Conservation (phyloP, 2,113 vertebrate species). For the Aptenodytes patagonicus region DNA sequence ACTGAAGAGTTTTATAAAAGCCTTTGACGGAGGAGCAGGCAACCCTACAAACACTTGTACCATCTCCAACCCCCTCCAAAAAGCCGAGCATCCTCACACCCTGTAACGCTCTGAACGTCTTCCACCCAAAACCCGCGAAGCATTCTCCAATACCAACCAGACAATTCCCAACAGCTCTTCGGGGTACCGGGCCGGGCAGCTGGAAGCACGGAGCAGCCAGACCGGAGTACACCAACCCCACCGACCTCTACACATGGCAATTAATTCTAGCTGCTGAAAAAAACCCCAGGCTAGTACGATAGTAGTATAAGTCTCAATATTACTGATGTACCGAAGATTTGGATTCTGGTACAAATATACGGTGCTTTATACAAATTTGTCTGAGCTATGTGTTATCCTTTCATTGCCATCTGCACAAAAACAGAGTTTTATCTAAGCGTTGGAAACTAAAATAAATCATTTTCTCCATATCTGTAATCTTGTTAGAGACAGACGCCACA, state of each 20-base stretch:
- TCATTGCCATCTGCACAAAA: constrained; percentile 36
- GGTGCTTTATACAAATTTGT: not conserved
- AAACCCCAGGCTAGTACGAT: not conserved
- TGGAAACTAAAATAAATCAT: constrained; percentile 56
- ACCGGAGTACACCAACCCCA: not conserved
- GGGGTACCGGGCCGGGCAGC: not conserved
- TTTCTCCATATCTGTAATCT: constrained; percentile 17
- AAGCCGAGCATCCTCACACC: fast-evolving
- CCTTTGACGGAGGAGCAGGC: not conserved
- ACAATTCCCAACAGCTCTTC: not conserved
- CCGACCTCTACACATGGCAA: not conserved
- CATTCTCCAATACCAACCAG: not conserved
- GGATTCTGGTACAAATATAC: not conserved
- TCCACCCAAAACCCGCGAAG: not conserved
- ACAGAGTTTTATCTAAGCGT: not conserved
- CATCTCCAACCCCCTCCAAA: not conserved
- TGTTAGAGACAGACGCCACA: constrained; percentile 39
- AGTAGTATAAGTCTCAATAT: not conserved
- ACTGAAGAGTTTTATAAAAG: not conserved
- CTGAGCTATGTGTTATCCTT: constrained; percentile 25
- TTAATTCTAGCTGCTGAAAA: not conserved
- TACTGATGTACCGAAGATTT: not conserved
- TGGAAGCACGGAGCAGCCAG: not conserved
- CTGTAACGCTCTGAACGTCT: fast-evolving
- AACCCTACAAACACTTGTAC: not conserved